Conservation (phyloP, 2,113 vertebrate species). For the Eubucco bourcierii region DNA sequence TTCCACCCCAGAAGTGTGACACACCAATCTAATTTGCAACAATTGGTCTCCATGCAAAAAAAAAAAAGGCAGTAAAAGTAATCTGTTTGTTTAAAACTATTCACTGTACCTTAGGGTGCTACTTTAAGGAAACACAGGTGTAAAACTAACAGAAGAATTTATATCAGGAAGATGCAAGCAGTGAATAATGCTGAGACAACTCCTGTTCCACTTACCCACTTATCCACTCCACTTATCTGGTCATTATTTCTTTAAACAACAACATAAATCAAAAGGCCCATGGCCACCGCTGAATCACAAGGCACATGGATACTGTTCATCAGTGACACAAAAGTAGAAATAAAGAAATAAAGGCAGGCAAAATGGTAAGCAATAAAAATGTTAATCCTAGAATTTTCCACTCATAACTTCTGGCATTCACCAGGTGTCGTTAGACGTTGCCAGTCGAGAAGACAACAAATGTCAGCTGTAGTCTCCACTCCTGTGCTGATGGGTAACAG, state of each 20-base stretch:
- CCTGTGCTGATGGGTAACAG: slow-evolving; percentile 11
- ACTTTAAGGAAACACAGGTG: background rate
- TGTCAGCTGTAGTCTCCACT: slow-evolving; percentile 1
- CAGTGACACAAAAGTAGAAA: background rate
- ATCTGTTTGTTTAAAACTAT: background rate
- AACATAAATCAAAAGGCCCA: background rate
- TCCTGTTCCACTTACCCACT: background rate
- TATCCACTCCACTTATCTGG: background rate
- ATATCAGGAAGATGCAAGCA: background rate
- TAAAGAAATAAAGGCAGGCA: background rate
- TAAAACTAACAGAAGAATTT: background rate
- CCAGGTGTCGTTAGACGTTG: background rate
- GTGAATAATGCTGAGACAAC: background rate
- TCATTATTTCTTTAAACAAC: background rate
- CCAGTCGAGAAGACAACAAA: slow-evolving; percentile 31
- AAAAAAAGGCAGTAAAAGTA: background rate
- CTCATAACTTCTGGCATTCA: slow-evolving; percentile 40
- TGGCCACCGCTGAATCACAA: background rate
- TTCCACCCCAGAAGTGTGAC: background rate
- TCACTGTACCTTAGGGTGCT: background rate
- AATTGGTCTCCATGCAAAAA: background rate
- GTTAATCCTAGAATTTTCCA: slow-evolving; percentile 14
- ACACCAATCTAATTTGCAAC: background rate
- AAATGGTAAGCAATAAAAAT: background rate
- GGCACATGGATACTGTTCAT: background rate